Base-by-base conservation (phyloP, 2,888 invertebrate species). In the Stenurella melanura region DNA sequence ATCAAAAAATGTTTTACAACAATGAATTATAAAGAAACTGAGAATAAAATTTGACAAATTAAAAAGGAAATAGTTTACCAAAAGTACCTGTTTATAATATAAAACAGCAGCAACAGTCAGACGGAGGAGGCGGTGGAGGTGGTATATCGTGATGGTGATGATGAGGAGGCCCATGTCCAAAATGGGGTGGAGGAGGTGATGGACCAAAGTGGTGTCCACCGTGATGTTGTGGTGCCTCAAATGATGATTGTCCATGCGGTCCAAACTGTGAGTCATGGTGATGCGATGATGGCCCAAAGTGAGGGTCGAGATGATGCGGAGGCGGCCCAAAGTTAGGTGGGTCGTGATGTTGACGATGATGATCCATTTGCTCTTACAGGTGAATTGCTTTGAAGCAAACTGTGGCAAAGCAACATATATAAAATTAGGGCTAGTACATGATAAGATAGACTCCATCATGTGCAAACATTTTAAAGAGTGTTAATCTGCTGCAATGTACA, bases 171-270 rank as follows among this genome's bases (percentile, higher is more conserved):
- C 30, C 21, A 61, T 21, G 15, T 67, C 17, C 50, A n/a, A 67
- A 54, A 21, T 42, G 54, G 15, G 54, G 67, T 50, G 34, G 38
- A 2, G 64, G 42, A 10, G 21, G 21, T n/a, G 68, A 57, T 56
- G 68, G 57, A 1, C 34, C 19, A 60, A 19, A 42, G 17, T 61
- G 60, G 7, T 60, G 70, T 19, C 60, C 54, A 12, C 67, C 67
- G 30, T 56, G 26, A n/a, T 68, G 57, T 11, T 68, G 57, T 11
- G 69, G 60, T 38, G 70, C 50, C 5, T 58, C 58, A 42, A 60
- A 60, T n/a, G 38, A 57, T 26, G 58, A 58, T 10, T 17, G 30
- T 63, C 38, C 12, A 10, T 18, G 63, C 0, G 63, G 38, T 10
- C 38, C 63, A 19, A 60, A 60, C 11, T 50, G 42, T 50, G 42